Evolutionary conservation across 2,888 invertebrate genomes (phyloP), one percentile per base, ranked within the genome.

Genomic region (Drosophila quinaria): DNA sequence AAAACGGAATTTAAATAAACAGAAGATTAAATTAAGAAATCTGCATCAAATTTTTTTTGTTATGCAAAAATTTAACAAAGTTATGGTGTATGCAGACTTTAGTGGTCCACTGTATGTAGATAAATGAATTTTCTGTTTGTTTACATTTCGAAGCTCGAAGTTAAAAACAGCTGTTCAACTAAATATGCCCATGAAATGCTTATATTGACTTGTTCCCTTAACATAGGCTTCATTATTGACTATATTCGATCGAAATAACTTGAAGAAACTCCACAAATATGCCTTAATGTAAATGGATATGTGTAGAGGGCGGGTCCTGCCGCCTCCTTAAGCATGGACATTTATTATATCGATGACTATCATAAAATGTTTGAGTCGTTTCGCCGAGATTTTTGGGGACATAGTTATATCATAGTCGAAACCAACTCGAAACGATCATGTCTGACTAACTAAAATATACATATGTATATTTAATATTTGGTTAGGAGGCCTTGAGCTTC

Each of bases 391-490:
- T 13, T 35, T 35, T 13, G 4, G 4, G 11, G 13, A 1, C 35
- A 35, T 35, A 10, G 33, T 10, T 10, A 35, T 35, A 35, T 3
- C 10, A 35, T 35, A 10, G 10, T 35, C 13, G 4, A 19, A 4
- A 10, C 17, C 17, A 25, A 47, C 47, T 47, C 47, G 17, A 47
- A 47, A 51, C 29, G 5, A 25, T 15, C 6, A 11, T 15, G 49
- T 33, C 25, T 60, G 42, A 41, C 42, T 46, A 44, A 50, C 44
- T 25, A n/a, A 6, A 8, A 29, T 29, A 5, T 5, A 6, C 25
- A 25, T 25, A 25, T 49, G 3, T 19, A 55, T 76, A 63, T 77
- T 72, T 56, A 72, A 56, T 60, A 74, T 77, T 39, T 74, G 60
- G 37, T 39, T 71, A 25, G 35, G 35, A 25, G 65, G 58, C 54